Evolutionary conservation across 2,797 vertebrate species (phyloP).

Genomic region (Kryptolebias ocellatus): DNA sequence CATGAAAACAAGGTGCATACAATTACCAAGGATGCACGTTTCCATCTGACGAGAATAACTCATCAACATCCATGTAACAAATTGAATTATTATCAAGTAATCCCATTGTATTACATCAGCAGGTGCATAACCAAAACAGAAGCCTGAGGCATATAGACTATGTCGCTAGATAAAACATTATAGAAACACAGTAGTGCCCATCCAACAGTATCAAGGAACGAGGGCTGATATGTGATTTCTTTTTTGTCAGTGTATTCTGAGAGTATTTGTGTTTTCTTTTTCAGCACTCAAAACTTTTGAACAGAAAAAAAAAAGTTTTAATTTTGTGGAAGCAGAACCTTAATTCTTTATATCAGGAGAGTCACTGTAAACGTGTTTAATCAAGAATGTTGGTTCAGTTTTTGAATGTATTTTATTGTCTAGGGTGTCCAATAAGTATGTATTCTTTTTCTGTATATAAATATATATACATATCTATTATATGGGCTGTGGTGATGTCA

Average conservation of each 20-base stretch:
- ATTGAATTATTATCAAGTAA: constrained; percentile 76
- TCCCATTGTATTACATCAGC: constrained; percentile 75
- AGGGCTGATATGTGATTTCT: constrained; percentile 75
- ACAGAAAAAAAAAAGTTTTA: constrained; percentile 63
- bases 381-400: constrained; percentile 82
- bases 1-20: constrained; percentile 55
- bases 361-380: constrained; percentile 81
- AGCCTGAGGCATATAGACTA: constrained; percentile 74
- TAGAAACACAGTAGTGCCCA: constrained; percentile 75
- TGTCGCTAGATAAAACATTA: constrained; percentile 75
- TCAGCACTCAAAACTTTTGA: constrained; percentile 71
- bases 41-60: constrained; percentile 70
- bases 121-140: constrained; percentile 80
- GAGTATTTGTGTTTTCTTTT: constrained; percentile 67
- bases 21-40: constrained; percentile 74
- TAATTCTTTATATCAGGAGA: constrained; percentile 76
- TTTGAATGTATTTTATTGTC: constrained; percentile 84
- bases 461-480: constrained; percentile 85
- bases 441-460: constrained; percentile 82
- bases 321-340: constrained; percentile 72
- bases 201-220: constrained; percentile 73
- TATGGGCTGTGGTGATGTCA: constrained; percentile 81
- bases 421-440: constrained; percentile 79
- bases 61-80: constrained; percentile 74
- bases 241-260: constrained; percentile 76